Conservation (phyloP, 1,140 invertebrate genomes). For the Micrasema longulum region DNA sequence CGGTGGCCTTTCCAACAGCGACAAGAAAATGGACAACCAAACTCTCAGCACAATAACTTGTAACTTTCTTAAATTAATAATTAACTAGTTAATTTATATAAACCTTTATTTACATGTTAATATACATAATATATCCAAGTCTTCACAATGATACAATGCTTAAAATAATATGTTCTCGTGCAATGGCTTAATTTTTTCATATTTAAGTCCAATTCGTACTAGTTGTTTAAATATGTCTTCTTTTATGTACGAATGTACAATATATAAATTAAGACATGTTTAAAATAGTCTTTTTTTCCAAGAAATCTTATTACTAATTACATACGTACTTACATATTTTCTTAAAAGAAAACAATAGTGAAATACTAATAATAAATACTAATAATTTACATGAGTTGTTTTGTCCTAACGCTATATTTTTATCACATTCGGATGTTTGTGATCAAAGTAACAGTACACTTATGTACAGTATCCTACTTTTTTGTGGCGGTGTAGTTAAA, state of each 20-base stretch:
- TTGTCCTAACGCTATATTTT: background rate
- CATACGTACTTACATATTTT: too few species aligned
- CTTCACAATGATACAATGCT: conserved; percentile 35
- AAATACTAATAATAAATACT: background rate
- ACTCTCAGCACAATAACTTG: conserved; percentile 40
- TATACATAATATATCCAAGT: conserved; percentile 37
- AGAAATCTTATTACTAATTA: too few species aligned
- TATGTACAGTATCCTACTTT: too few species aligned
- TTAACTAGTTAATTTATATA: conserved; percentile 12
- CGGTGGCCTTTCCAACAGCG: conserved; percentile 48
- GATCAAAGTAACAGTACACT: too few species aligned
- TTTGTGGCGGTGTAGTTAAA: too few species aligned
- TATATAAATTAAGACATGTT: too few species aligned
- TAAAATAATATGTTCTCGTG: conserved; percentile 29
- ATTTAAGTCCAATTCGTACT: too few species aligned
- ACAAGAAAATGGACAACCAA: conserved; percentile 51
- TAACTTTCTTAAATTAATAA: conserved; percentile 32
- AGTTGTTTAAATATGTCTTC: too few species aligned
- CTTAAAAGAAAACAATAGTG: too few species aligned
- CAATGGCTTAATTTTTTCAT: conserved; percentile 21
- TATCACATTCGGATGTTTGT: too few species aligned
- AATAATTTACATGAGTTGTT: background rate
- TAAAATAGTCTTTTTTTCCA: too few species aligned
- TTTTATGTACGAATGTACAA: too few species aligned
- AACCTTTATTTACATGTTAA: background rate